A percentile compares a stretch with the other conserved stretches of the same genome.
phyloP scores from a whole-genome alignment of 2,113 vertebrate species.

The Globicephala melas region DNA sequence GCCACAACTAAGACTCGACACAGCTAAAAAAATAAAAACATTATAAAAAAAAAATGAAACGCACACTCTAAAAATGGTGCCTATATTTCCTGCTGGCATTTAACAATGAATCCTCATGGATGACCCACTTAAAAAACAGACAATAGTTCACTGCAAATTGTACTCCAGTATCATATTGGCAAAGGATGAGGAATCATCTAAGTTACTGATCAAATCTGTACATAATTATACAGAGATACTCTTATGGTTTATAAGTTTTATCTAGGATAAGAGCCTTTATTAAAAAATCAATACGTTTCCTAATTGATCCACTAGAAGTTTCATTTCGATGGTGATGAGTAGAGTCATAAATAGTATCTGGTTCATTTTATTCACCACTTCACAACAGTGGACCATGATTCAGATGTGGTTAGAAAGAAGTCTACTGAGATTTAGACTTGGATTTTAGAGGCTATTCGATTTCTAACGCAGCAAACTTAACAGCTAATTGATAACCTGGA shows the following conservation, averaged over 20 bases:
- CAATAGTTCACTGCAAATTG: background rate
- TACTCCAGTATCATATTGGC: background rate
- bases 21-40: no score
- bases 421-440: conserved; percentile 37
- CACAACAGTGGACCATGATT: conserved; percentile 38
- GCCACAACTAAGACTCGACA: no score
- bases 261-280: conserved; percentile 45
- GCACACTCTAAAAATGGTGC: background rate
- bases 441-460: conserved; percentile 51
- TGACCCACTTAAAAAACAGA: background rate
- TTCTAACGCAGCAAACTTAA: conserved; percentile 62
- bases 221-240: conserved; percentile 32
- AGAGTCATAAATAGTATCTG: conserved; percentile 56
- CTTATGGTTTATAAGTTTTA: conserved; percentile 51
- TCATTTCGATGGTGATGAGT: conserved; percentile 45
- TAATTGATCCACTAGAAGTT: conserved; percentile 66
- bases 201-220: conserved; percentile 25
- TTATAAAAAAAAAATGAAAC: background rate
- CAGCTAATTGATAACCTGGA: conserved; percentile 70
- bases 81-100: background rate
- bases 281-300: conserved; percentile 60
- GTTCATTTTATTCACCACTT: conserved; percentile 72
- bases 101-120: conserved; percentile 17
- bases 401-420: conserved; percentile 56
- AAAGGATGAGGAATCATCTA: background rate